These are phyloP conservation scores for Poeciliopsis turneri DNA, from an alignment of 2,797 vertebrate genomes.

Conservation along the genomic window DNA sequence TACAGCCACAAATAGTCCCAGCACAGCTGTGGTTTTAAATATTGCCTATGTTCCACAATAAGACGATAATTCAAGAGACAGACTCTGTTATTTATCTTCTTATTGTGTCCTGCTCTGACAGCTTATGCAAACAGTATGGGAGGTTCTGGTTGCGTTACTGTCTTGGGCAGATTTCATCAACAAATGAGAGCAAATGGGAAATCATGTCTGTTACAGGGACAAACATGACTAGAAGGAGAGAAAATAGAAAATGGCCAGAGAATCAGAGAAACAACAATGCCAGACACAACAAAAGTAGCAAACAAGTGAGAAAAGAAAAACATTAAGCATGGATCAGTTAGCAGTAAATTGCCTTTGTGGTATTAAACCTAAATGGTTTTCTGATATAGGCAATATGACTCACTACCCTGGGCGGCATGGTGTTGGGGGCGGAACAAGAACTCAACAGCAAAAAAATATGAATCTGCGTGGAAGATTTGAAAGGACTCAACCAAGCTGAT, in stretches of 20 bases:
- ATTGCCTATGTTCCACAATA: not conserved
- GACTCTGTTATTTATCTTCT: not conserved
- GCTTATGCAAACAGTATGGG: not conserved
- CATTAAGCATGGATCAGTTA: not conserved
- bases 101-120: not conserved
- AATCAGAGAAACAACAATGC: not conserved
- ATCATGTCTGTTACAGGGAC: not conserved
- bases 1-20: constrained; percentile 42
- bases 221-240: not conserved
- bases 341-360: not conserved
- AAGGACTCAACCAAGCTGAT: not conserved
- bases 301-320: not conserved
- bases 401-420: not conserved
- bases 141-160: not conserved
- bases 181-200: not conserved
- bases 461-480: not conserved
- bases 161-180: not conserved
- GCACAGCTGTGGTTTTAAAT: constrained; percentile 17
- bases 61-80: constrained; percentile 5
- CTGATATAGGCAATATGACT: not conserved
- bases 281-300: not conserved
- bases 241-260: not conserved
- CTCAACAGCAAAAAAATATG: not conserved
- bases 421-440: not conserved
- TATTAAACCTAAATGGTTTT: not conserved